Conservation (phyloP, 2,888 invertebrate genomes). For the Rosalia funebris region DNA sequence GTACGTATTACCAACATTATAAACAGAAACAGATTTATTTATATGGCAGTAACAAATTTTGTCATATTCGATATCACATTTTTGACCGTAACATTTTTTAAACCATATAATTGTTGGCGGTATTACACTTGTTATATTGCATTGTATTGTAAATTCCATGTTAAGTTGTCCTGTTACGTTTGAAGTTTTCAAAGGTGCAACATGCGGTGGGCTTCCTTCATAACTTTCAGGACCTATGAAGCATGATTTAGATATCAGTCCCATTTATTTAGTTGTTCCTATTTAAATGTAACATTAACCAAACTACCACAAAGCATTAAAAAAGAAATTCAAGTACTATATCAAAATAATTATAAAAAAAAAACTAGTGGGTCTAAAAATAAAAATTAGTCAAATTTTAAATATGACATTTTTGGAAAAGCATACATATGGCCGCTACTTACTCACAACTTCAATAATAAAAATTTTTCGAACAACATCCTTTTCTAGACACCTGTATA, state of each 20-base stretch:
- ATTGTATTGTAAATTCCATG: constrained; percentile 57
- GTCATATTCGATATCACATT: constrained; percentile 54
- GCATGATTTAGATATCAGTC: not conserved
- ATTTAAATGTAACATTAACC: too few species aligned
- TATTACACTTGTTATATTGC: constrained; percentile 57
- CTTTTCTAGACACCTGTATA: constrained; percentile 56
- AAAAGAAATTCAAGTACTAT: not conserved
- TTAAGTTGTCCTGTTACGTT: constrained; percentile 53
- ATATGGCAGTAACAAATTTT: constrained; percentile 54
- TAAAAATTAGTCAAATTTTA: not conserved
- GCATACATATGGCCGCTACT: too few species aligned
- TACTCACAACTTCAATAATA: constrained; percentile 54
- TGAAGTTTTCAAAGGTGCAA: constrained; percentile 53
- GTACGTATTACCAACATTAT: constrained; percentile 53
- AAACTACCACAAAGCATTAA: too few species aligned
- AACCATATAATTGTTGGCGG: constrained; percentile 59
- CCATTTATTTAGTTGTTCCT: not conserved
- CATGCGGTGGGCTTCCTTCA: constrained; percentile 51
- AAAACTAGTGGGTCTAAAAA: not conserved
- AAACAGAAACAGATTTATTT: constrained; percentile 44
- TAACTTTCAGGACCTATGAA: constrained; percentile 49
- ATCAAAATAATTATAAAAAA: not conserved
- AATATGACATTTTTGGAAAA: too few species aligned
- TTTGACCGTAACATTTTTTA: constrained; percentile 55
- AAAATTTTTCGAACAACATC: constrained; percentile 49